Conservation (phyloP, 2,113 vertebrate genomes). For the Pygoscelis antarcticus region DNA sequence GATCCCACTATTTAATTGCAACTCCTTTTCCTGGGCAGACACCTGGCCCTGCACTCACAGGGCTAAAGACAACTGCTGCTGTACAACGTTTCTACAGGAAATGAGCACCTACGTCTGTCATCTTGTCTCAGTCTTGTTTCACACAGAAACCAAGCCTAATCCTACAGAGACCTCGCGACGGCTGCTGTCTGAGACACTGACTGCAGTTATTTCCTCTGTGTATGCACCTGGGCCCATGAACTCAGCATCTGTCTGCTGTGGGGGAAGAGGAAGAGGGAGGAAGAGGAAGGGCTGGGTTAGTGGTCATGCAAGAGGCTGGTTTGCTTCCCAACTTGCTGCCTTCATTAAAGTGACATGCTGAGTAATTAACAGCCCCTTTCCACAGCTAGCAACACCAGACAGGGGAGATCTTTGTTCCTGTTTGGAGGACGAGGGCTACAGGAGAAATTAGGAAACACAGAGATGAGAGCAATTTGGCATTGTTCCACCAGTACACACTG, state of each 20-base stretch:
- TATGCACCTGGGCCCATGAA: neutral
- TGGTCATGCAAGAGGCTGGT: neutral
- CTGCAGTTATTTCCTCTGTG: neutral
- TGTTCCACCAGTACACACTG: conserved; percentile 13
- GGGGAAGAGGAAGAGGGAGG: conserved; percentile 28
- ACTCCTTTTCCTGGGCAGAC: neutral
- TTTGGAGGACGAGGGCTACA: neutral
- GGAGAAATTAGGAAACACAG: neutral
- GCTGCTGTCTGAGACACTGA: neutral
- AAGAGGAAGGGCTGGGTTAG: conserved; percentile 46
- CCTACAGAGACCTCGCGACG: neutral
- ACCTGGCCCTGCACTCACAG: neutral
- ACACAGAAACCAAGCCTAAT: neutral
- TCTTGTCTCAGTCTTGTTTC: neutral
- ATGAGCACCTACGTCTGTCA: neutral
- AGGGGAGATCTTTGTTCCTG: conserved; percentile 25
- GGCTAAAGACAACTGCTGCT: neutral
- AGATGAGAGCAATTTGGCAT: conserved; percentile 19
- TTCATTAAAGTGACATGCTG: neutral
- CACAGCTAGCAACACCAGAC: neutral
- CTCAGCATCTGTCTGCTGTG: neutral
- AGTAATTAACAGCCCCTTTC: neutral
- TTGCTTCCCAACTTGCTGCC: neutral
- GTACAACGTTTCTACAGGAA: neutral
- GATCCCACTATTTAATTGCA: neutral